A percentile compares a stretch with the other conserved stretches of the same genome.
Conservation (phyloP, 1,140 invertebrate genomes). For the Drosophila guanche region DNA sequence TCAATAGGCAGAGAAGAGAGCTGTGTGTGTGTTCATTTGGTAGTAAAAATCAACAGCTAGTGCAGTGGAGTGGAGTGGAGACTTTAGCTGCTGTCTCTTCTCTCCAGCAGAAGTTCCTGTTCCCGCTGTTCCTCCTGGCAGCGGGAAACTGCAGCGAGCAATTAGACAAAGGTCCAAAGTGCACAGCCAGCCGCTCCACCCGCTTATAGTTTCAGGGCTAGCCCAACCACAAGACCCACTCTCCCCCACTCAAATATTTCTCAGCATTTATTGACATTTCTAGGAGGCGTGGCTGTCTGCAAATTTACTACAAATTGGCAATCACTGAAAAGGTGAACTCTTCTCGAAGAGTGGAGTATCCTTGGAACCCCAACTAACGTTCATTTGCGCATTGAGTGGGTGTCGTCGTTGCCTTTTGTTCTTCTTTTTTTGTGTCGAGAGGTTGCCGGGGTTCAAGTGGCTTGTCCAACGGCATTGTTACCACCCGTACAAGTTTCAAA, state of each 20-base stretch:
- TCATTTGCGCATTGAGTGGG: slow-evolving; percentile 64
- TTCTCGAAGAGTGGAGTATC: slow-evolving; percentile 24
- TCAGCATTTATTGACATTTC: slow-evolving; percentile 75
- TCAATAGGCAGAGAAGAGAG: slow-evolving; percentile 25
- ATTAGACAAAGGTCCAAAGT: slow-evolving; percentile 51
- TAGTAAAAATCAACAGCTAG: slow-evolving; percentile 55
- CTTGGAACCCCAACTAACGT: slow-evolving; percentile 50
- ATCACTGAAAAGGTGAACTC: slow-evolving; percentile 36
- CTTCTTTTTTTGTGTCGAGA: not conserved
- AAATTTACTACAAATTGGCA: slow-evolving; percentile 81
- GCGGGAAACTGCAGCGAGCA: slow-evolving; percentile 62
- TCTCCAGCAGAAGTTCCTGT: not conserved
- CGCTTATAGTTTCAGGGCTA: slow-evolving; percentile 20
- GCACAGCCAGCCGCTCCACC: slow-evolving; percentile 3
- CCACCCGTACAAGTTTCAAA: slow-evolving; percentile 66
- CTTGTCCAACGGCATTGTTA: slow-evolving; percentile 65
- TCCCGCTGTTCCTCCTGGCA: slow-evolving; percentile 11
- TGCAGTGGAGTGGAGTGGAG: slow-evolving; percentile 23
- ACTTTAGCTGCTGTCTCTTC: slow-evolving; percentile 1
- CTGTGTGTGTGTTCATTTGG: slow-evolving; percentile 39
- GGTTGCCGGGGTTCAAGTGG: slow-evolving; percentile 64
- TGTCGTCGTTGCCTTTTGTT: slow-evolving; percentile 35
- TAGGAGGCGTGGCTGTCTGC: slow-evolving; percentile 61
- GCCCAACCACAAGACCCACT: slow-evolving; percentile 35
- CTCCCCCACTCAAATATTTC: slow-evolving; percentile 63